Evolutionary conservation across 2,113 vertebrate genomes (phyloP), one percentile per base, ranked within the genome.

Genomic region (Oceanodroma tethys): DNA sequence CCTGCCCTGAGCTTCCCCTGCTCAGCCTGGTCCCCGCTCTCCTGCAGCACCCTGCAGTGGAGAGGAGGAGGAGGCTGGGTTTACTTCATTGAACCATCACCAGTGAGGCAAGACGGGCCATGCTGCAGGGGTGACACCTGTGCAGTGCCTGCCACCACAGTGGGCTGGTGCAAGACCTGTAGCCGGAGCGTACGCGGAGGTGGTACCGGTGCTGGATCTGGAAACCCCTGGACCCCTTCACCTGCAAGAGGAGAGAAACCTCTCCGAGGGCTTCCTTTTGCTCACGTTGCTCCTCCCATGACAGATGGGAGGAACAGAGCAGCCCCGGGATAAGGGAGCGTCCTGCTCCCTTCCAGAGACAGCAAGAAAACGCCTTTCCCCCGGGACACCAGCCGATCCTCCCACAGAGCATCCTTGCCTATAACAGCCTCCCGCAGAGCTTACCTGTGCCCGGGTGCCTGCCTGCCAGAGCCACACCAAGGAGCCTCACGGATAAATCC

Each of bases 21-120:
- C 50, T 65, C 70, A 34, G 68, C 76, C 42, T 2, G 8, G 60
- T 19, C 40, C 18, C 30, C 1, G 30, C 71, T 79, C 25, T 87
- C 84, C 94, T 88, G 95, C 92, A 88, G 94, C 92, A 86, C 47
- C 74, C 90, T 97, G 94, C 95, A 88, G 92, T 71, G 81, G 27
- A 26, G 88, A 68, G 58, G 90, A 67, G 88, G 60, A 88, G 53
- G 53, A 47, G 60, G 80, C 30, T 94, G 80, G 47, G 10, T 92
- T 95, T 82, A 20, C 93, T 86, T 93, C 66, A 15, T 3, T 30
- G 67, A 73, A 17, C 71, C 27, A 32, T 68, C 87, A 78, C 56
- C 88, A 72, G 66, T 0, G 0, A 74, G 78, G 42, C 29, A 12
- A 38, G 71, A 34, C 0, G 0, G 59, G 81, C 76, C 2, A 16